Evolutionary conservation across 2,888 invertebrate genomes (phyloP).

Genomic region (Galeopsomyia nigrocyanea): DNA sequence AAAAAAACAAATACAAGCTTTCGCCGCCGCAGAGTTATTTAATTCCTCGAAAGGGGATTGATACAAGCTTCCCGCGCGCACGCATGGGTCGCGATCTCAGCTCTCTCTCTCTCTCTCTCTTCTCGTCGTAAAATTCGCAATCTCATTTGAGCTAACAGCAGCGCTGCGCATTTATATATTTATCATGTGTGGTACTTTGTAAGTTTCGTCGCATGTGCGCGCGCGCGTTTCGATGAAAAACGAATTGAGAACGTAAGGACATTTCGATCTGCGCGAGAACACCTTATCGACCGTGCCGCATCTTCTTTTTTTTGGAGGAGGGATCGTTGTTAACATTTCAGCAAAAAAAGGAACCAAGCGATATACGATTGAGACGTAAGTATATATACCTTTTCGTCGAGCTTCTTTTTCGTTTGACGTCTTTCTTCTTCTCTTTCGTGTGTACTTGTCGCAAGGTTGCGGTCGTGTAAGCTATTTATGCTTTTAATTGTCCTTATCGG

Average conservation of each 20-base stretch:
- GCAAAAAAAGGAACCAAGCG: slow-evolving; percentile 45
- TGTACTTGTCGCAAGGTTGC: background rate
- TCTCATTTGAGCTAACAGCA: slow-evolving; percentile 12
- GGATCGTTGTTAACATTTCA: slow-evolving; percentile 50
- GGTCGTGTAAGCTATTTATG: slow-evolving; percentile 1
- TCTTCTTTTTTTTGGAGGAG: slow-evolving; percentile 32
- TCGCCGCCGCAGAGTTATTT: background rate
- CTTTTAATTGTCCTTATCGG: slow-evolving; percentile 9
- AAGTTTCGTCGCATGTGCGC: slow-evolving; percentile 15
- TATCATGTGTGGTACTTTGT: slow-evolving; percentile 26
- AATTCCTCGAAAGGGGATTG: slow-evolving; percentile 22
- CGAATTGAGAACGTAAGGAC: background rate
- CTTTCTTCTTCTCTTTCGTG: background rate
- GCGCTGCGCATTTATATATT: slow-evolving; percentile 20
- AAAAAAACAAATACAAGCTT: slow-evolving; percentile 4
- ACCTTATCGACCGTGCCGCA: slow-evolving; percentile 32
- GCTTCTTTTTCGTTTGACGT: background rate
- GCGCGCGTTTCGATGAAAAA: background rate
- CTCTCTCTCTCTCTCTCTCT: too few relatives aligned
- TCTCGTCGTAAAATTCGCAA: slow-evolving; percentile 39
- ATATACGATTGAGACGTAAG: slow-evolving; percentile 53
- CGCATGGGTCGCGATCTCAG: slow-evolving; percentile 7
- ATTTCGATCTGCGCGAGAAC: slow-evolving; percentile 20
- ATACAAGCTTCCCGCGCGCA: background rate
- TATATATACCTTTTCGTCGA: slow-evolving; percentile 14